Evolutionary conservation across 2,888 invertebrate genomes (phyloP).

Genomic region (Ramazzottius varieornatus): DNA sequence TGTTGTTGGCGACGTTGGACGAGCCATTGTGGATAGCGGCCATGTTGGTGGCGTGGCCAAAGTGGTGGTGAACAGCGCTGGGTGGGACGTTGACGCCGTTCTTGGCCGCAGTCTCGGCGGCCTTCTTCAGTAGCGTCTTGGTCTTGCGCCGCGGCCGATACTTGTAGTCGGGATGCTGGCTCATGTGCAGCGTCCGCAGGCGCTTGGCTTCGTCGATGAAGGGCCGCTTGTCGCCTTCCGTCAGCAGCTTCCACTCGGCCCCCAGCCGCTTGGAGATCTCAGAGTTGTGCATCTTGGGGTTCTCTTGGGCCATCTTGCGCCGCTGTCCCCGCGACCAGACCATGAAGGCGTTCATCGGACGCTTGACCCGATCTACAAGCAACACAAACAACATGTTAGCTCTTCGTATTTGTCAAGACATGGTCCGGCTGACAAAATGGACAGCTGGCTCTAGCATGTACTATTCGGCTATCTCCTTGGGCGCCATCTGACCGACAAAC

Average conservation of each 20-base stretch:
- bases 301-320: slow-evolving; percentile 69
- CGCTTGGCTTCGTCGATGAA: slow-evolving; percentile 73
- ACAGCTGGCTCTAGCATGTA: no score
- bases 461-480: no score
- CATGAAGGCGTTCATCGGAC: slow-evolving; percentile 96
- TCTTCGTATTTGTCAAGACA: no score
- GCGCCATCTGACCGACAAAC: no score
- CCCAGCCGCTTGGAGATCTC: slow-evolving; percentile 73
- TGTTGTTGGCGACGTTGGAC: background rate
- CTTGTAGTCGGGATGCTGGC: slow-evolving; percentile 72
- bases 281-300: slow-evolving; percentile 90
- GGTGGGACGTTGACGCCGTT: background rate
- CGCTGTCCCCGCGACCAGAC: slow-evolving; percentile 78
- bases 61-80: background rate
- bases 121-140: slow-evolving; percentile 53
- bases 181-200: slow-evolving; percentile 46
- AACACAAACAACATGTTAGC: no score
- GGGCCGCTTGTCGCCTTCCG: slow-evolving; percentile 56
- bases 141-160: slow-evolving; percentile 63
- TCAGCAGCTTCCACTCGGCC: slow-evolving; percentile 62
- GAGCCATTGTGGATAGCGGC: background rate
- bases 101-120: slow-evolving; percentile 4
- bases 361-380: slow-evolving; percentile 56
- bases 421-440: no score
- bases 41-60: background rate